Conservation (phyloP, 2,888 invertebrate genomes). For the Argynnis bischoffii region DNA sequence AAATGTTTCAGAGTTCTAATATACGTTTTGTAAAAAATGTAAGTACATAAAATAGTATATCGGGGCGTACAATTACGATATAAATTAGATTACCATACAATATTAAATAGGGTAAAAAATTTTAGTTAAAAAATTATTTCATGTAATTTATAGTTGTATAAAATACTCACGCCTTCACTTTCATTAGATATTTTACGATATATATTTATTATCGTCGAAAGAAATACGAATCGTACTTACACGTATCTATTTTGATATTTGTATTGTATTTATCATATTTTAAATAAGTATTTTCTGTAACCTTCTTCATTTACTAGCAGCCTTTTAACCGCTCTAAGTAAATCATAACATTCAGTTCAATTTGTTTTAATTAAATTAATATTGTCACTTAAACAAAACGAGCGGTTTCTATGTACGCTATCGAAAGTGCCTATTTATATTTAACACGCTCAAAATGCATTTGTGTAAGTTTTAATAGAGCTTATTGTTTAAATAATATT, state of each 20-base stretch:
- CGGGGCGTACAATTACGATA: slow-evolving; percentile 22
- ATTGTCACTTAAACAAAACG: neutral
- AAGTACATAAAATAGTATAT: slow-evolving; percentile 16
- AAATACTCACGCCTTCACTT: slow-evolving; percentile 40
- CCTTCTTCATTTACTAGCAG: slow-evolving; percentile 42
- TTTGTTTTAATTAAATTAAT: neutral
- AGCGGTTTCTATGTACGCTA: slow-evolving; percentile 3
- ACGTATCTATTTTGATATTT: slow-evolving; percentile 45
- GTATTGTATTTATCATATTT: slow-evolving; percentile 45
- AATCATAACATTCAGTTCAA: neutral
- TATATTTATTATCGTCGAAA: slow-evolving; percentile 40
- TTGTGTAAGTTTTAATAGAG: slow-evolving; percentile 4
- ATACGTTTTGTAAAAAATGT: slow-evolving; percentile 11
- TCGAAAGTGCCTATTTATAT: slow-evolving; percentile 9
- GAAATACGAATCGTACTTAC: slow-evolving; percentile 43
- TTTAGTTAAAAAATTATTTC: slow-evolving; percentile 14
- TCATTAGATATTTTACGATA: slow-evolving; percentile 32
- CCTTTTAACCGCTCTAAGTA: slow-evolving; percentile 36
- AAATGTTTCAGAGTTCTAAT: slow-evolving; percentile 21
- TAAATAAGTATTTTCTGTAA: slow-evolving; percentile 42
- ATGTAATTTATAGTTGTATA: slow-evolving; percentile 29
- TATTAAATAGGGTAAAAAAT: slow-evolving; percentile 15
- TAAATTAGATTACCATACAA: slow-evolving; percentile 20
- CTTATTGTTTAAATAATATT: neutral
- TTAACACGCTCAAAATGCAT: neutral